These are phyloP conservation scores for Drosophila anomalipes DNA, from an alignment of 2,888 invertebrate species.

Conservation along the genomic window DNA sequence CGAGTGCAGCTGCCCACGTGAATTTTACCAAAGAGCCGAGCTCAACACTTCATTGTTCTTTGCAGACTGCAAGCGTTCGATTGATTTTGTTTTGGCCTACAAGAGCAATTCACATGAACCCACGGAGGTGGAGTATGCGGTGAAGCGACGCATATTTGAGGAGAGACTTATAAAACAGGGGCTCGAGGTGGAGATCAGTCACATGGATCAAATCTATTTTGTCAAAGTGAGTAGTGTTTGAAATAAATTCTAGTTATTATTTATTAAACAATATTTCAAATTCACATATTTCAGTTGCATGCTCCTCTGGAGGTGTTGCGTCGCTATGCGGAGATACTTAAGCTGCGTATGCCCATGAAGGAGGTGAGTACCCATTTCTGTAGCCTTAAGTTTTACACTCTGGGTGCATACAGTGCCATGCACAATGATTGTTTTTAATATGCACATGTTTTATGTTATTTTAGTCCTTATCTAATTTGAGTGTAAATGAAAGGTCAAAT, in stretches of 20 bases:
- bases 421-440: neutral
- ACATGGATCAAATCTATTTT: conserved; percentile 91
- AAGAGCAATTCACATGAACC: conserved; percentile 87
- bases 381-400: neutral
- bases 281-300: conserved; percentile 88
- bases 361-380: conserved; percentile 86
- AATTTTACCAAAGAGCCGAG: conserved; percentile 68
- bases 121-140: conserved; percentile 83
- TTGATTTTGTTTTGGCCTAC: conserved; percentile 93
- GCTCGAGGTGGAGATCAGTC: conserved; percentile 89
- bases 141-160: conserved; percentile 89
- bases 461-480: conserved; percentile 79
- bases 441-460: conserved; percentile 34
- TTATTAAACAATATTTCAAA: neutral
- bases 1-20: conserved; percentile 73
- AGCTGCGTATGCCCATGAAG: conserved; percentile 97
- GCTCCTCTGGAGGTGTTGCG: conserved; percentile 93
- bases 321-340: conserved; percentile 95
- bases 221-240: conserved; percentile 87
- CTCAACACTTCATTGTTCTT: conserved; percentile 87
- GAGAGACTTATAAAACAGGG: conserved; percentile 91
- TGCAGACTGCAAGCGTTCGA: conserved; percentile 89
- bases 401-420: neutral
- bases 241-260: neutral
- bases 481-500: conserved; percentile 87